These are phyloP conservation scores for Xenus cinereus DNA, from an alignment of 2,113 vertebrate genomes.

Conservation along the genomic window DNA sequence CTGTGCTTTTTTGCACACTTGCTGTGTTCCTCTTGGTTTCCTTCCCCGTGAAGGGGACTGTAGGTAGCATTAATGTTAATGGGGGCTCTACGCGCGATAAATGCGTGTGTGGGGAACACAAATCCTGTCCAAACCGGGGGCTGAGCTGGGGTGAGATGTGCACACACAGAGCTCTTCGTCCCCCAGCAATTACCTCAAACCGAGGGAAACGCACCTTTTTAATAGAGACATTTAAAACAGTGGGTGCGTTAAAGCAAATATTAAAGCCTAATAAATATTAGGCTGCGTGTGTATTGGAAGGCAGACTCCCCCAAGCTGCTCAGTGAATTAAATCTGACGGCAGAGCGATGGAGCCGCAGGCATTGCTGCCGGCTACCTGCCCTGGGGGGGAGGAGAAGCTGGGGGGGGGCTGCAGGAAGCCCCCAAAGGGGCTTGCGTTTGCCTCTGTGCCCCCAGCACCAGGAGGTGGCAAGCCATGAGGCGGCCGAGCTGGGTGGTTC, in stretches of 20 bases:
- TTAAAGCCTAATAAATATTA: background rate
- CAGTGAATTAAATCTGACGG: background rate
- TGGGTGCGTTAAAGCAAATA: constrained; percentile 6
- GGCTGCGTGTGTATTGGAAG: background rate
- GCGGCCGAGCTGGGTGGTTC: background rate
- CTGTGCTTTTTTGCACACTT: background rate
- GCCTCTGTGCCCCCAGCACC: rapidly evolving
- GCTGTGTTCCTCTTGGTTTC: background rate
- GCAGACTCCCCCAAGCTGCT: background rate
- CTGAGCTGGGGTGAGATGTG: background rate
- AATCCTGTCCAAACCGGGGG: background rate
- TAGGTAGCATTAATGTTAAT: background rate
- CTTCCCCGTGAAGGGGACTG: background rate
- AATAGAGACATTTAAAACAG: background rate
- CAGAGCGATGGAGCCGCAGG: background rate
- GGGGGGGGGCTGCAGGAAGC: background rate
- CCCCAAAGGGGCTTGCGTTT: background rate
- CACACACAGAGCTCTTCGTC: background rate
- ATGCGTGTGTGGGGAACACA: background rate
- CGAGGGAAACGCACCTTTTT: background rate
- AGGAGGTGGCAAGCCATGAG: background rate
- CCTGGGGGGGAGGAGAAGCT: background rate
- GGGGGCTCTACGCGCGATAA: background rate
- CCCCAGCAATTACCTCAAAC: background rate
- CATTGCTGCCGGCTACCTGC: background rate